Evolutionary conservation across 1,140 invertebrate species (phyloP), one percentile per base, ranked within the genome.

Genomic region (Drosophila insularis): DNA sequence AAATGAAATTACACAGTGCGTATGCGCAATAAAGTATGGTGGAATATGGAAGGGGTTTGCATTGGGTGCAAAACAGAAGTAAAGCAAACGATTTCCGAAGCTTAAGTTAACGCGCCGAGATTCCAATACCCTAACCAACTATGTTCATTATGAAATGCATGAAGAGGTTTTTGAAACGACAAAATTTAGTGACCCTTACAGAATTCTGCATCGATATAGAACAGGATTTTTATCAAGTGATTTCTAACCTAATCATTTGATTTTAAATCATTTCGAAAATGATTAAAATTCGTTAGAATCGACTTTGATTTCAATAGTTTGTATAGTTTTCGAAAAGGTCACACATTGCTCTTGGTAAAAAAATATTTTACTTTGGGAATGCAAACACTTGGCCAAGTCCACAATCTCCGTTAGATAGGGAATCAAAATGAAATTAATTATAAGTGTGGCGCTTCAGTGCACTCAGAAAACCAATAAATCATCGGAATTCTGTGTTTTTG

Each of bases 391-490:
- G 11, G 40, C 40, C 1, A 14, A 14, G 14, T 43, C n/a, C 1
- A 43, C 4, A 7, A 14, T 10, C 17, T 21, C 43, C 13, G 0
- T 50, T 21, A 4, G 43, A 21, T 21, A 50, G 43, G 43, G 43
- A 21, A 55, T 27, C 21, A 55, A 55, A 31, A 17, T 23, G 23
- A 55, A 55, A 55, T 55, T 55, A 55, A 55, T 55, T 55, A 55
- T 55, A 55, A 55, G 23, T 27, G 53, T 55, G 23, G 23, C 53
- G 53, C 53, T 31, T 56, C 13, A 56, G n/a, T 56, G 27, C 31
- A 56, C 54, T 56, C 23, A 10, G 27, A 32, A 56, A 56, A 14
- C 14, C 31, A 56, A 56, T 56, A 31, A 56, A 32, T 56, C 54
- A 35, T 56, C 31, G 14, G 1, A 31, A 56, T 32, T 8, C 31